phyloP scores from a whole-genome alignment of 2,797 vertebrate species.

The Rallus crepitans region DNA sequence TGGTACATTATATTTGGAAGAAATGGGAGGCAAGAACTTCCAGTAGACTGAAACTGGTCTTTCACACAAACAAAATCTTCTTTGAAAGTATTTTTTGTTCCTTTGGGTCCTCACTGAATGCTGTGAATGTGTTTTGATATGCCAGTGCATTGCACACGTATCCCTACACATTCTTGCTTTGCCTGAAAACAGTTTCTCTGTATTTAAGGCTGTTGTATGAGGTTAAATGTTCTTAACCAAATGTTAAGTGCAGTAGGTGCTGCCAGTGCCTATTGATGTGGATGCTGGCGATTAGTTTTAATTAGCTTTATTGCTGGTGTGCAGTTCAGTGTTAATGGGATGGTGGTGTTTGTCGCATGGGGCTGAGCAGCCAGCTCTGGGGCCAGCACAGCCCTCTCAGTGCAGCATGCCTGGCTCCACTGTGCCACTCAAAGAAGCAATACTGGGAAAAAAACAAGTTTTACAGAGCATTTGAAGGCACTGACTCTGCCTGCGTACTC shows the following conservation, averaged over 20 bases:
- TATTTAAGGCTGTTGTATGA: not conserved
- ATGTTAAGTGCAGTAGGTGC: not conserved
- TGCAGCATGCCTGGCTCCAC: fast-evolving
- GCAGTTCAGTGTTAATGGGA: not conserved
- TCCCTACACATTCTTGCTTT: not conserved
- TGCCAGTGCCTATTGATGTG: not conserved
- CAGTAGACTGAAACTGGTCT: not conserved
- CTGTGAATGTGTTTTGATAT: not conserved
- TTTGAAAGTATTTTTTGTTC: not conserved
- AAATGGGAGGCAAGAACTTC: not conserved
- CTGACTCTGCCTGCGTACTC: fast-evolving
- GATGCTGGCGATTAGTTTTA: conserved; percentile 21
- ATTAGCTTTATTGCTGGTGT: conserved; percentile 18
- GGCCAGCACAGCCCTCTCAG: not conserved
- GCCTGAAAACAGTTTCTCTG: not conserved
- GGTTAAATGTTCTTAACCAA: not conserved
- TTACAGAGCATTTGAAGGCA: not conserved
- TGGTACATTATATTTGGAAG: not conserved
- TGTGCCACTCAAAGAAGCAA: not conserved
- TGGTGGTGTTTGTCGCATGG: not conserved
- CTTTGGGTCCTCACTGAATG: not conserved
- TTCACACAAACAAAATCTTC: not conserved
- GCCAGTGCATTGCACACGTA: not conserved
- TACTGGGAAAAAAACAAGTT: fast-evolving
- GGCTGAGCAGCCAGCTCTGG: not conserved